Conservation (phyloP, 2,888 invertebrate species). For the Notocelia uddmanniana region DNA sequence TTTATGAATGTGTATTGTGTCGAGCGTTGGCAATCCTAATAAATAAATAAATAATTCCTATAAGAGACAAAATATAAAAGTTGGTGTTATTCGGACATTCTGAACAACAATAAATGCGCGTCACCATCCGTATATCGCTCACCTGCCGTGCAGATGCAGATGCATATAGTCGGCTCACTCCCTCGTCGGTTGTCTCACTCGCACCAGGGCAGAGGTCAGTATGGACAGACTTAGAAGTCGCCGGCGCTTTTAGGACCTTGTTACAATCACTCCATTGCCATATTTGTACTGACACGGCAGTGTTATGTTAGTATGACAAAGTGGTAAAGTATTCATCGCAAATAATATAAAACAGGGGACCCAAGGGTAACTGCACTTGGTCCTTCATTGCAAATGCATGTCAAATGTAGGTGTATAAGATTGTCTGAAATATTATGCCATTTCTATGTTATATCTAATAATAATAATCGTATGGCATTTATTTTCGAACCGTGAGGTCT, state of each 20-base stretch:
- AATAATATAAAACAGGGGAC: neutral
- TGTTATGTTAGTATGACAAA: neutral
- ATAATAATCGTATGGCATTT: too few species aligned
- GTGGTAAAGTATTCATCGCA: neutral
- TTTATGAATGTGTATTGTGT: too few species aligned
- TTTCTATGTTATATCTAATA: neutral
- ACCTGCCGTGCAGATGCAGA: constrained; percentile 42
- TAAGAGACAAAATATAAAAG: too few species aligned
- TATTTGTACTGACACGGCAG: neutral
- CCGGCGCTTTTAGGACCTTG: neutral
- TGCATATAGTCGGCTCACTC: constrained; percentile 22
- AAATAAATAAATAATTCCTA: too few species aligned
- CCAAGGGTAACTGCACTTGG: constrained; percentile 1
- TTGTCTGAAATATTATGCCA: neutral
- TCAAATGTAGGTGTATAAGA: neutral
- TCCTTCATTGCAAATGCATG: neutral
- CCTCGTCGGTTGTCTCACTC: neutral
- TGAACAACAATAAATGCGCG: constrained; percentile 22
- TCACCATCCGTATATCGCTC: too few species aligned
- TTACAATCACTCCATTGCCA: neutral
- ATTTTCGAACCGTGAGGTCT: too few species aligned
- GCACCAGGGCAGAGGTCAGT: constrained; percentile 25
- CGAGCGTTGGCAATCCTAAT: too few species aligned
- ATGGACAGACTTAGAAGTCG: neutral
- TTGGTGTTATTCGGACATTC: too few species aligned